Evolutionary conservation across 2,888 invertebrate genomes (phyloP).

Genomic region (Brachyptera risi): DNA sequence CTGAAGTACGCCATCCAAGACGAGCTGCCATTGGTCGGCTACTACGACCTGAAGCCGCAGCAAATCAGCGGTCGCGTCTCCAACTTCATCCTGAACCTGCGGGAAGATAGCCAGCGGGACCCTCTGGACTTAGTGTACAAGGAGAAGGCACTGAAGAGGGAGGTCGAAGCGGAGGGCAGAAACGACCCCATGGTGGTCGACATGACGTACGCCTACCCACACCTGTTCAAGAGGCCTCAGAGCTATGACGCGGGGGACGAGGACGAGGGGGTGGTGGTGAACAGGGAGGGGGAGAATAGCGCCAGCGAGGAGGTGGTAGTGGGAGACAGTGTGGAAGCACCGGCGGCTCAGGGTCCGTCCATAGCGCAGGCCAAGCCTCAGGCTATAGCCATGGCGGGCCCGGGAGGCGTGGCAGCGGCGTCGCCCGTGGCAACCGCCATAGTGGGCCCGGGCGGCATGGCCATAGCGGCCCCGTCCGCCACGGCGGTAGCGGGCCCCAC

Average conservation of each 20-base stretch:
- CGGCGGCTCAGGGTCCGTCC: constrained; percentile 20
- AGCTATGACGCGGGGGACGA: constrained; percentile 6
- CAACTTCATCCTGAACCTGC: not conserved
- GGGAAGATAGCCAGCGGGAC: not conserved
- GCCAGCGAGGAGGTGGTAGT: constrained; percentile 32
- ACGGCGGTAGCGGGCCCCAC: constrained; percentile 50
- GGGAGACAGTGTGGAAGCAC: constrained; percentile 32
- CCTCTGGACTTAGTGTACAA: not conserved
- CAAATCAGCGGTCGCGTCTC: not conserved
- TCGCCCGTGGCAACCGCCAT: constrained; percentile 49
- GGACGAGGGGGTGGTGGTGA: not conserved
- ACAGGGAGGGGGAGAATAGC: not conserved
- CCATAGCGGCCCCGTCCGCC: constrained; percentile 49
- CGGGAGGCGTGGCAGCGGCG: constrained; percentile 49
- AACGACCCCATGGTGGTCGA: not conserved
- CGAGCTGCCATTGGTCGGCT: not conserved
- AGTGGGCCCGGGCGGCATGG: constrained; percentile 49
- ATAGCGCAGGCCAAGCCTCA: constrained; percentile 49
- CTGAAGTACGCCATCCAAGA: not conserved
- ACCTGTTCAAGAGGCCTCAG: constrained; percentile 3
- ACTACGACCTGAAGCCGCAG: not conserved
- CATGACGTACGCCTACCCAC: not conserved
- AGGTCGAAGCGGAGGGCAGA: not conserved
- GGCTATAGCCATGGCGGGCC: constrained; percentile 50
- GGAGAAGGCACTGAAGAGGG: not conserved